Evolutionary conservation across 2,797 vertebrate species (phyloP), one percentile per base, ranked within the genome.

Genomic region (Margarornis squamiger): DNA sequence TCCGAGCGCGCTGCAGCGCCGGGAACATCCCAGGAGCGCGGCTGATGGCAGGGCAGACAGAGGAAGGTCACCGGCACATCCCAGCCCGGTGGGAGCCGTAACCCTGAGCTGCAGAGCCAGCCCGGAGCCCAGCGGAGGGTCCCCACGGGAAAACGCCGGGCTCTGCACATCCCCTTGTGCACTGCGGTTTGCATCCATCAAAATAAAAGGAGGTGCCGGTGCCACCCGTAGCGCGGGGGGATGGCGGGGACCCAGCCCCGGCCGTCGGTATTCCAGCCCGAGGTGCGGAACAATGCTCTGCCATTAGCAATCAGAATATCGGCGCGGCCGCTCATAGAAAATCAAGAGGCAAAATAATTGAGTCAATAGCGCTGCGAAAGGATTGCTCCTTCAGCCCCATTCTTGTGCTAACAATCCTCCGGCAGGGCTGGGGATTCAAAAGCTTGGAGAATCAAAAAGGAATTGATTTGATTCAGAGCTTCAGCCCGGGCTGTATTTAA

Each of bases 251-350:
- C 67, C 43, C 81, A 19, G 61, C 55, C 92, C 20, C 52, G 39
- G 86, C 57, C 51, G 91, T 43, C 67, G 90, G 73, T 32, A 23
- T 67, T 67, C 67, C 72, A 59, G 63, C 63, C 89, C 32, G 15
- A 43, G 77, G 73, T 8, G 12, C 71, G 7, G 73, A 68, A 95
- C 95, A 95, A 95, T 94, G 86, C 80, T 14, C 43, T 63, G 90
- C 93, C 96, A 91, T 97, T 21, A 95, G 96, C 95, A 97, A 97
- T 97, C 97, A 97, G 90, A 73, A 51, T 12, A 88, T 86, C 95
- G 61, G 81, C 41, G 34, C 24, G 10, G 86, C 94, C 63, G 73
- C 80, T 58, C 95, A 39, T 30, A 55, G 71, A 70, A 94, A 94
- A 58, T 92, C 96, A 96, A 95, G 95, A 93, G 91, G 95, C 73